Evolutionary conservation across 2,113 vertebrate species (phyloP), one percentile per base, ranked within the genome.

Genomic region (Falco punctatus): DNA sequence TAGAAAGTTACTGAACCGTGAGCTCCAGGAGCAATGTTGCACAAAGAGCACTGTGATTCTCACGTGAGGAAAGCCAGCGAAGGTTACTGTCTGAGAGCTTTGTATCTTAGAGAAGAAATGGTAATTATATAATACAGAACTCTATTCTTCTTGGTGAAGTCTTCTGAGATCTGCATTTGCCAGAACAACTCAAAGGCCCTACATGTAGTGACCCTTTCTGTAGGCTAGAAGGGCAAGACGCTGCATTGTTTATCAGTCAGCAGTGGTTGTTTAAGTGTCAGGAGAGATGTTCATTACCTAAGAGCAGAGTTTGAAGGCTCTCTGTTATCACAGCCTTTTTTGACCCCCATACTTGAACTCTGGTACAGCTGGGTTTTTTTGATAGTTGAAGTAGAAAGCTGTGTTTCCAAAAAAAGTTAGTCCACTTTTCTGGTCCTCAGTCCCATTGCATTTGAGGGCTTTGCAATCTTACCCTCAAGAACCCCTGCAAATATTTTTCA

Each of bases 271-370:
- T 78, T 21, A 46, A 28, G 88, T 66, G 95, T 58, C 86, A 70
- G 73, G 15, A 49, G 89, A 91, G 55, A 18, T 15, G 74, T 30
- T 66, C 86, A 38, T 55, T 77, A 27, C 67, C 94, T 70, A 22
- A 11, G 26, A 55, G 87, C 74, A 59, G 35, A 48, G 58, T 33
- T 88, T 65, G 70, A 35, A 88, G 91, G 20, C 66, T 62, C 66
- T 73, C 32, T 19, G 64, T 59, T 88, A 85, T 90, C 94, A 38
- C 61, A 44, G 74, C n/a, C 58, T 61, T 66, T 51, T 73, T 23
- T 38, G 18, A 92, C 81, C 51, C n/a, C 33, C 78, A 51, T 35
- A 48, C 84, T 94, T 95, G 87, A 96, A 90, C 84, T 66, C 83
- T 73, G 81, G 8, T 67, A 27, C 57, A 51, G 65, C 7, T 84